A percentile compares a stretch with the other conserved stretches of the same genome.
These are phyloP conservation scores for Tauraco erythrolophus DNA, from an alignment of 2,113 vertebrate species.

Conservation along the genomic window DNA sequence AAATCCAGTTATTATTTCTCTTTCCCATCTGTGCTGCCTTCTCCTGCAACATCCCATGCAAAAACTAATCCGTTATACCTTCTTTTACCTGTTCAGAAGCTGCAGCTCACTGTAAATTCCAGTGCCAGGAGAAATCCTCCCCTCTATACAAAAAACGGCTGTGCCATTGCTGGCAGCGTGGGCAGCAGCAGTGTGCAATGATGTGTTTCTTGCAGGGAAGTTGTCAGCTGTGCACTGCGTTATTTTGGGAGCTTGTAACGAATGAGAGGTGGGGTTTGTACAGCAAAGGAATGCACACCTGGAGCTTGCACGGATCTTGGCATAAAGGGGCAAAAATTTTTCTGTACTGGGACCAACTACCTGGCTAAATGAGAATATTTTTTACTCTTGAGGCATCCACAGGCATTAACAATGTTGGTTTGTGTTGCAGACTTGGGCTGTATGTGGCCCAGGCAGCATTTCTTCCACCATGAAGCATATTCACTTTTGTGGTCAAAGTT, in stretches of 20 bases:
- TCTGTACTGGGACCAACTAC: background rate
- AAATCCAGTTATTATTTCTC: background rate
- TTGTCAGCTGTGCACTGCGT: background rate
- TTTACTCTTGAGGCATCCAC: background rate
- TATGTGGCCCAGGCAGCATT: background rate
- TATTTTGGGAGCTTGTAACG: background rate
- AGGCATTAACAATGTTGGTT: background rate
- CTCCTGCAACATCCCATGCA: background rate
- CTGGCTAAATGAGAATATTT: background rate
- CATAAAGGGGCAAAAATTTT: background rate
- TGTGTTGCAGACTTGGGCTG: background rate
- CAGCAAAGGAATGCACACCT: background rate
- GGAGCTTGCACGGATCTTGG: background rate
- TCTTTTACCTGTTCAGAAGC: background rate
- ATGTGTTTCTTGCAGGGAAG: background rate
- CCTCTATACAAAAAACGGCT: background rate
- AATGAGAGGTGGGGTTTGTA: background rate
- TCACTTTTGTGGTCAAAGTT: background rate
- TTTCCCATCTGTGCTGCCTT: background rate
- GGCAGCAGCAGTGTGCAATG: background rate
- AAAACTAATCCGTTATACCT: background rate
- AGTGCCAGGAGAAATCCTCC: background rate
- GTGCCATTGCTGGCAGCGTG: background rate
- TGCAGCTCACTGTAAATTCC: background rate
- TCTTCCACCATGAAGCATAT: background rate